These are phyloP conservation scores for Scophthalmus maximus DNA, from an alignment of 2,113 vertebrate genomes.

Conservation along the genomic window DNA sequence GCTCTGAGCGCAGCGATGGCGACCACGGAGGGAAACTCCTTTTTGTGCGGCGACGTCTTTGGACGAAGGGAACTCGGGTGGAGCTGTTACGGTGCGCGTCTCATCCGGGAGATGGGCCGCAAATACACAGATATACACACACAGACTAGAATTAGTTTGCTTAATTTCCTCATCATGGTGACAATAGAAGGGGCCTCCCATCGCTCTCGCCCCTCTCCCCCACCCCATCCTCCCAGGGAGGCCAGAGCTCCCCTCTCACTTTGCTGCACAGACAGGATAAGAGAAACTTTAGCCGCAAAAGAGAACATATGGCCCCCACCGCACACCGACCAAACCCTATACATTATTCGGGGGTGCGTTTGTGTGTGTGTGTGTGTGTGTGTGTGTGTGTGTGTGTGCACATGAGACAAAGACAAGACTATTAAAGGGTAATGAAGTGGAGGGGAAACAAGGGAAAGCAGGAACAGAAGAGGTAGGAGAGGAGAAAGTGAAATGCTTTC, in stretches of 20 bases:
- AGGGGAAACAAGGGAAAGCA: background rate
- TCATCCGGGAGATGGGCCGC: conserved; percentile 42
- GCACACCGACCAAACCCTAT: conserved; percentile 31
- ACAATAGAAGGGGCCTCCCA: conserved; percentile 56
- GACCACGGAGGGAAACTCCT: background rate
- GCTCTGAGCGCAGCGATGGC: conserved; percentile 31
- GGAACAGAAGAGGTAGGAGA: background rate
- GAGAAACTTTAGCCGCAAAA: conserved; percentile 54
- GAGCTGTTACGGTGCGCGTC: background rate
- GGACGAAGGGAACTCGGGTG: conserved; percentile 29
- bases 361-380: conserved; percentile 8
- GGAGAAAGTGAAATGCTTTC: background rate
- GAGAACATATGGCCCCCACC: conserved; percentile 51
- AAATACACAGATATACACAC: conserved; percentile 32
- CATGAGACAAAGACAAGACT: conserved; percentile 12
- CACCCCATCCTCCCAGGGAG: conserved; percentile 30
- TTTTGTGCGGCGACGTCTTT: conserved; percentile 41
- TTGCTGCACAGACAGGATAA: conserved; percentile 60
- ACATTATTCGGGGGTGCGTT: conserved; percentile 4
- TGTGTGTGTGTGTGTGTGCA: conserved; percentile 13
- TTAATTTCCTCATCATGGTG: conserved; percentile 51
- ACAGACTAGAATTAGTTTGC: conserved; percentile 53
- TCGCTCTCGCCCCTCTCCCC: conserved; percentile 6
- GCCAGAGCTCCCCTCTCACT: conserved; percentile 29
- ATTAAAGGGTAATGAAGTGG: conserved; percentile 40